Evolutionary conservation across 2,797 vertebrate genomes (phyloP).

Genomic region (Chelon auratus): DNA sequence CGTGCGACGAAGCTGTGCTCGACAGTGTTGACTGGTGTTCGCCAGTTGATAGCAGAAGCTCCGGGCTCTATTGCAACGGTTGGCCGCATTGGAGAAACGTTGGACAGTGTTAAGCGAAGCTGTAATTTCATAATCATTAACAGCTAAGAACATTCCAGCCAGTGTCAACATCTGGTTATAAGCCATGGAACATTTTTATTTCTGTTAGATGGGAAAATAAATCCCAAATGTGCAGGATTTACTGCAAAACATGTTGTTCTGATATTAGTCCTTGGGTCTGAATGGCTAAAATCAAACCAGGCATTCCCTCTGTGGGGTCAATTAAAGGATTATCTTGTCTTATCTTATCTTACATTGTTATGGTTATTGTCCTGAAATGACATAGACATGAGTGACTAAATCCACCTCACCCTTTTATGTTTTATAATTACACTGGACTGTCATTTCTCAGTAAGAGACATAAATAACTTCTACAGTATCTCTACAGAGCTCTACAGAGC

Average conservation of each 20-base stretch:
- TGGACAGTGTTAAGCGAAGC: slow-evolving; percentile 2
- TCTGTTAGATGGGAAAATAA: slow-evolving; percentile 23
- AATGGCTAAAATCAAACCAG: background rate
- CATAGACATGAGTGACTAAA: background rate
- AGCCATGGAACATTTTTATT: slow-evolving; percentile 8
- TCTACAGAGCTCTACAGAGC: background rate
- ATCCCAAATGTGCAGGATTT: slow-evolving; percentile 7
- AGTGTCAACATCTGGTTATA: slow-evolving; percentile 31
- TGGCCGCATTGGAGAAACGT: slow-evolving; percentile 40
- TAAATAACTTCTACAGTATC: background rate
- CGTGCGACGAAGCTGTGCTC: slow-evolving; percentile 60
- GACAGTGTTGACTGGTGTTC: slow-evolving; percentile 65
- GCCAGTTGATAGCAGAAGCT: slow-evolving; percentile 56
- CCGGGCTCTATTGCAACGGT: slow-evolving; percentile 46
- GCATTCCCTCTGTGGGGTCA: too few relatives aligned
- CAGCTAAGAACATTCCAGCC: slow-evolving; percentile 9
- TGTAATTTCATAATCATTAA: slow-evolving; percentile 35
- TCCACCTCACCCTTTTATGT: slow-evolving; percentile 8
- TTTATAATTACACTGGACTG: background rate
- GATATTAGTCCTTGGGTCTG: slow-evolving; percentile 10
- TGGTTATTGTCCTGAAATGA: background rate
- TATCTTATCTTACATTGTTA: too few relatives aligned
- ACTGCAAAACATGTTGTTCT: background rate
- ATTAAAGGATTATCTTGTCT: too few relatives aligned
- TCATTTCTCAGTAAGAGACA: background rate